A percentile compares a stretch with the other conserved stretches of the same genome.
phyloP scores from a whole-genome alignment of 2,113 vertebrate species.

The Mastomys coucha region DNA sequence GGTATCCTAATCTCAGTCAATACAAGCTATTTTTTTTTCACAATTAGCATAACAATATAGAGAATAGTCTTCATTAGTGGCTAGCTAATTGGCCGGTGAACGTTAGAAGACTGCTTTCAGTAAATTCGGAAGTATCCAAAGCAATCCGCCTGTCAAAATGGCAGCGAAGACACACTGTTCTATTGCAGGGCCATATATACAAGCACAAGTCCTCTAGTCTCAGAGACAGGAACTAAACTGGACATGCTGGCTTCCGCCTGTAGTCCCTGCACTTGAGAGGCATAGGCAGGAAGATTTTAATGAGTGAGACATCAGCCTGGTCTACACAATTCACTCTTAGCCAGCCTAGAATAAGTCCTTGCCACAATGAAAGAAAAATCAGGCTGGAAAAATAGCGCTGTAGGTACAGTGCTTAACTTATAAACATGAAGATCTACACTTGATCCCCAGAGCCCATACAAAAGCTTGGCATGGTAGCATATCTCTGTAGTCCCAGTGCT shows the following conservation, averaged over 20 bases:
- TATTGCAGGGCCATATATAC: not conserved
- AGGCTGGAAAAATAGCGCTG: not conserved
- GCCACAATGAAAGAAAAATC: not conserved
- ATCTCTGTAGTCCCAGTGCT: not conserved
- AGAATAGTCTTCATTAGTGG: constrained; percentile 65
- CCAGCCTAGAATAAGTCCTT: not conserved
- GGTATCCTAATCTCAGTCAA: constrained; percentile 35
- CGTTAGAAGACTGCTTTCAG: constrained; percentile 18
- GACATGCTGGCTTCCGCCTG: not conserved
- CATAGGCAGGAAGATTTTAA: not conserved
- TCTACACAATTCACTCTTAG: not conserved
- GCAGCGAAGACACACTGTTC: not conserved
- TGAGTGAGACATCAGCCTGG: not conserved
- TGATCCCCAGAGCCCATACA: not conserved
- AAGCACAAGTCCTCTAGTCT: not conserved
- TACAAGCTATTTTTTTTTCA: constrained; percentile 33
- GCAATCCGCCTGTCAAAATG: not conserved
- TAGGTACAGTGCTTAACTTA: not conserved
- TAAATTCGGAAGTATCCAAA: constrained; percentile 52
- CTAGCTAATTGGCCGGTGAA: constrained; percentile 40
- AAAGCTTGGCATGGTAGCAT: not conserved
- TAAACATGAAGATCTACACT: not conserved
- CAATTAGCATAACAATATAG: constrained; percentile 40
- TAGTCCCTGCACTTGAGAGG: not conserved
- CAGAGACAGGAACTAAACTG: not conserved